Evolutionary conservation across 2,113 vertebrate species (phyloP).

Genomic region (Pholis gunnellus): DNA sequence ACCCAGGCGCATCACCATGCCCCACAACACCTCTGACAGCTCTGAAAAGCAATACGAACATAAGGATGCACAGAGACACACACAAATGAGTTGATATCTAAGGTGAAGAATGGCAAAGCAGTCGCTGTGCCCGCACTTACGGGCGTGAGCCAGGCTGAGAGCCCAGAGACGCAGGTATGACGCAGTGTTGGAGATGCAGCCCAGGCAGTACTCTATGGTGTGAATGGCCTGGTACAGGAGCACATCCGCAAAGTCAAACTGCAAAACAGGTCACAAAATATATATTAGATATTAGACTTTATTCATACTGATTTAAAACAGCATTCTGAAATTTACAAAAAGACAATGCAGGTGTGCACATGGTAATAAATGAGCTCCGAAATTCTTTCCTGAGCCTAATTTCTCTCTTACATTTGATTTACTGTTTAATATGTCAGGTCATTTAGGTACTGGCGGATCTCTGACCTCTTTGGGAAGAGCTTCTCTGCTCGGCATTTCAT

Average conservation of each 20-base stretch:
- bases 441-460: background rate
- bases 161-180: slow-evolving; percentile 98
- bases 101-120: background rate
- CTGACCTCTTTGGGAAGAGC: slow-evolving; percentile 87
- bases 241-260: slow-evolving; percentile 93
- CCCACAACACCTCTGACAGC: slow-evolving; percentile 95
- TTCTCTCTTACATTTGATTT: no score
- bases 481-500: slow-evolving; percentile 81
- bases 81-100: background rate
- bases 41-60: slow-evolving; percentile 79
- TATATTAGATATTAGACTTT: background rate
- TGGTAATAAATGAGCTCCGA: background rate
- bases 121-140: slow-evolving; percentile 82
- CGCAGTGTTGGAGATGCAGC: slow-evolving; percentile 97
- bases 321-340: background rate
- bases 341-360: background rate
- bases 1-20: slow-evolving; percentile 93
- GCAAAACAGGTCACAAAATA: slow-evolving; percentile 52
- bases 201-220: slow-evolving; percentile 96
- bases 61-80: background rate
- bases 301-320: slow-evolving; percentile 7
- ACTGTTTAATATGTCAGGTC: background rate
- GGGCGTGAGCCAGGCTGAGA: slow-evolving; percentile 95
- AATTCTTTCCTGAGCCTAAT: background rate
- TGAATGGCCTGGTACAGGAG: slow-evolving; percentile 95